Percentiles rank a stretch among this genome's conserved stretches.
Evolutionary conservation across 1,140 invertebrate species (phyloP).

Genomic region (Aphelinus atriplicis): DNA sequence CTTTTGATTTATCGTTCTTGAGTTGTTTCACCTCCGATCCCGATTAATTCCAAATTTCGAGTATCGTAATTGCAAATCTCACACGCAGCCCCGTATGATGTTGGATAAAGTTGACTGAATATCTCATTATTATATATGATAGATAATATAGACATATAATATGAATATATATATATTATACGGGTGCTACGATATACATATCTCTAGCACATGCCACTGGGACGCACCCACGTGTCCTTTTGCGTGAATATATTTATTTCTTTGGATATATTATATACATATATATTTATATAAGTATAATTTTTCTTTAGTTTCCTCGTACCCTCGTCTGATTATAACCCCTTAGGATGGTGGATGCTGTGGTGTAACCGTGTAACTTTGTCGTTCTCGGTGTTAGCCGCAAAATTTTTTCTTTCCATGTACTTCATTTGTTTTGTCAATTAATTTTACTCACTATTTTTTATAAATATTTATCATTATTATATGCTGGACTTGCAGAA

Average conservation of each 20-base stretch:
- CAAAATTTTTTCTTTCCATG: slow-evolving; percentile 49
- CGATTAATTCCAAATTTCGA: too few species aligned
- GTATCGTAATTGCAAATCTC: slow-evolving; percentile 41
- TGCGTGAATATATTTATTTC: too few species aligned
- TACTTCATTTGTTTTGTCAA: slow-evolving; percentile 42
- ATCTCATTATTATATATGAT: slow-evolving; percentile 7
- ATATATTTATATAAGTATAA: slow-evolving; percentile 14
- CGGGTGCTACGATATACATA: background rate
- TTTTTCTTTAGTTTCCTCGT: background rate
- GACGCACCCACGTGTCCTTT: background rate
- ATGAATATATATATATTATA: background rate
- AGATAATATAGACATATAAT: slow-evolving; percentile 12
- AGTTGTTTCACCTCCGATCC: slow-evolving; percentile 18
- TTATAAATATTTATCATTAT: slow-evolving; percentile 33
- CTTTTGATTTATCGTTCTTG: slow-evolving; percentile 32
- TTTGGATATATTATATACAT: slow-evolving; percentile 3
- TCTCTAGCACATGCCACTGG: slow-evolving; percentile 10
- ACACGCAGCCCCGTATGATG: slow-evolving; percentile 52
- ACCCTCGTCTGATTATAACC: slow-evolving; percentile 26
- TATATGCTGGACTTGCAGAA: slow-evolving; percentile 1
- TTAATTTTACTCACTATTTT: slow-evolving; percentile 40
- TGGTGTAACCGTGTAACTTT: slow-evolving; percentile 66
- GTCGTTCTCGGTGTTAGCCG: slow-evolving; percentile 66
- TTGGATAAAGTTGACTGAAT: slow-evolving; percentile 51
- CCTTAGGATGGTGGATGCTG: slow-evolving; percentile 65